phyloP scores from a whole-genome alignment of 2,888 invertebrate genomes.

The Eilema sororculum region DNA sequence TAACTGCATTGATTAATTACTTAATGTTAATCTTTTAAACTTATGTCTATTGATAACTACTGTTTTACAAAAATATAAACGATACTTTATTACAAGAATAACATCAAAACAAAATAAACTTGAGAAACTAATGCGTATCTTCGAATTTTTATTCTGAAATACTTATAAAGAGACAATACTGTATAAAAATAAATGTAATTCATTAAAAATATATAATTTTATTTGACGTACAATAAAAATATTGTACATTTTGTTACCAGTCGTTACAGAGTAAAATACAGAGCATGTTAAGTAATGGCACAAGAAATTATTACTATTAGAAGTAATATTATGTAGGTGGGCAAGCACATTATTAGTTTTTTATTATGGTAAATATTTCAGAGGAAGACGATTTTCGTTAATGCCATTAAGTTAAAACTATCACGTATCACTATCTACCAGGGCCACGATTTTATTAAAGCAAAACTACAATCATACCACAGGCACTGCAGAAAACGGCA shows the following conservation, averaged over 20 bases:
- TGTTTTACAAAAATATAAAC: conserved; percentile 72
- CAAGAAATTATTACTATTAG: conserved; percentile 57
- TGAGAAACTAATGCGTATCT: conserved; percentile 45
- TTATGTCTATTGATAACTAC: conserved; percentile 59
- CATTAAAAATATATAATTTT: conserved; percentile 48
- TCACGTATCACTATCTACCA: conserved; percentile 19
- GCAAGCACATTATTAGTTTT: conserved; percentile 49
- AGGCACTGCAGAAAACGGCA: too few species aligned
- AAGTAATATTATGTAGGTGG: conserved; percentile 65
- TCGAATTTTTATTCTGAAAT: conserved; percentile 34
- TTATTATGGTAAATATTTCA: conserved; percentile 53
- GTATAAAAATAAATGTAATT: conserved; percentile 54
- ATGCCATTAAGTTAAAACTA: conserved; percentile 31
- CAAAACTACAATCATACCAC: too few species aligned
- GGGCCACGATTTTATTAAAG: neutral
- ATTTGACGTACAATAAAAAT: conserved; percentile 27
- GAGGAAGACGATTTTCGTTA: conserved; percentile 67
- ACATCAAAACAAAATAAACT: conserved; percentile 46
- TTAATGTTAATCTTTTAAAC: conserved; percentile 37
- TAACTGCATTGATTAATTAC: conserved; percentile 4
- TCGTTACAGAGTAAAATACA: conserved; percentile 22
- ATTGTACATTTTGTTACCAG: conserved; percentile 49
- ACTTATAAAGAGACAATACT: conserved; percentile 39
- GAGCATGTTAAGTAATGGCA: conserved; percentile 63
- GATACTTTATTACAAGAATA: conserved; percentile 55